Evolutionary conservation across 2,797 vertebrate species (phyloP).

Genomic region (Myotis findleyi): DNA sequence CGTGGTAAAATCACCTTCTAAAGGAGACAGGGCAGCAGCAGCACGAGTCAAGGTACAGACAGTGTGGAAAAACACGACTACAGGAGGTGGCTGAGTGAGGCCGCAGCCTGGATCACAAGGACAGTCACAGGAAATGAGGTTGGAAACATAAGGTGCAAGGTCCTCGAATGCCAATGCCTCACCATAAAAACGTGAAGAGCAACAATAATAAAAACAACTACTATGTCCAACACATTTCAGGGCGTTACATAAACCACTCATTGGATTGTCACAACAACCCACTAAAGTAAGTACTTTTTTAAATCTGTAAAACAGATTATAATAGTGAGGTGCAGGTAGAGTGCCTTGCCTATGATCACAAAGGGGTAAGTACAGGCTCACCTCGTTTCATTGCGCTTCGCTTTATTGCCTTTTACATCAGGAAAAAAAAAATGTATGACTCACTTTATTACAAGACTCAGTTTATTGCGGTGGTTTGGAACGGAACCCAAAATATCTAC

Average conservation of each 20-base stretch:
- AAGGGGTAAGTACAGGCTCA: neutral
- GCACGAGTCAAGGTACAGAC: neutral
- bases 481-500: neutral
- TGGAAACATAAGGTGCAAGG: neutral
- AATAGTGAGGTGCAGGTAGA: neutral
- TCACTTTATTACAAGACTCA: neutral
- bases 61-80: neutral
- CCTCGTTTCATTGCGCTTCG: neutral
- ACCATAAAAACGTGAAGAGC: neutral
- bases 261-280: neutral
- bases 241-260: neutral
- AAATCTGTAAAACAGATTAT: neutral
- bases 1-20: neutral
- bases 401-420: neutral
- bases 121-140: neutral
- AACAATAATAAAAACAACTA: neutral
- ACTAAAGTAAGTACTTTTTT: neutral
- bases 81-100: neutral
- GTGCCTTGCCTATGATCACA: neutral
- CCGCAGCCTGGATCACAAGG: neutral
- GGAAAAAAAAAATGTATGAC: neutral
- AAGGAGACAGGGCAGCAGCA: fast-evolving
- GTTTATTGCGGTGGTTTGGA: neutral
- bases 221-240: neutral
- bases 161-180: neutral